These are phyloP conservation scores for Oikopleura dioica DNA, from an alignment of 23 tunicate species.

Conservation along the genomic window DNA sequence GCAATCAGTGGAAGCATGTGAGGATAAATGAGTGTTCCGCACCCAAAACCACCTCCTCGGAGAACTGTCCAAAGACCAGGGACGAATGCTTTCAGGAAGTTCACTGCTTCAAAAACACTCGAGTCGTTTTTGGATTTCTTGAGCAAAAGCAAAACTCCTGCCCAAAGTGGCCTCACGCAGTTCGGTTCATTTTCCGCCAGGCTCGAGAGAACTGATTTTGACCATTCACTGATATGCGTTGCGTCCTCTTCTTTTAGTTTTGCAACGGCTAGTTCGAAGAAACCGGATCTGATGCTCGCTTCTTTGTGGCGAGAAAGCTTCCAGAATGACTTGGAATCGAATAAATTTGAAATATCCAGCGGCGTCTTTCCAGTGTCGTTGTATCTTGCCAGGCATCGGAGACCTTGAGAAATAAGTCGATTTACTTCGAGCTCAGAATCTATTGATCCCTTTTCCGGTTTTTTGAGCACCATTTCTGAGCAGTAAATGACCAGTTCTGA, in stretches of 20 bases:
- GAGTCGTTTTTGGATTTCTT: neutral
- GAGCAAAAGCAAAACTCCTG: neutral
- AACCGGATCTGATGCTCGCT: neutral
- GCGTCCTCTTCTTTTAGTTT: neutral
- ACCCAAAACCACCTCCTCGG: constrained; percentile 2
- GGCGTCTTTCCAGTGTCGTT: neutral
- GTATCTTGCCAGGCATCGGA: constrained; percentile 1
- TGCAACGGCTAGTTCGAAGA: neutral
- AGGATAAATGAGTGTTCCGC: constrained; percentile 3
- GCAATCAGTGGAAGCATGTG: constrained; percentile 11
- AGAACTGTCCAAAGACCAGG: neutral
- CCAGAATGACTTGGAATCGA: neutral
- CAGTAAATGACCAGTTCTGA: neutral
- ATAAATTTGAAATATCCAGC: neutral
- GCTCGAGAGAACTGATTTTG: neutral
- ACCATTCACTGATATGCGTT: neutral
- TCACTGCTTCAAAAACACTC: neutral
- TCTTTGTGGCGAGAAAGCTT: constrained; percentile 7
- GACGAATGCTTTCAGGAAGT: neutral
- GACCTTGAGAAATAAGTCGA: neutral
- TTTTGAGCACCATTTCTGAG: neutral
- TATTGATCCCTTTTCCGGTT: neutral
- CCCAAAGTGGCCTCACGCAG: constrained; percentile 1
- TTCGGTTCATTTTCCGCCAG: neutral
- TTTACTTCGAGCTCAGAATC: constrained; percentile 4